phyloP scores from a whole-genome alignment of 1,140 invertebrate species.

The Lasaia peninsularis region DNA sequence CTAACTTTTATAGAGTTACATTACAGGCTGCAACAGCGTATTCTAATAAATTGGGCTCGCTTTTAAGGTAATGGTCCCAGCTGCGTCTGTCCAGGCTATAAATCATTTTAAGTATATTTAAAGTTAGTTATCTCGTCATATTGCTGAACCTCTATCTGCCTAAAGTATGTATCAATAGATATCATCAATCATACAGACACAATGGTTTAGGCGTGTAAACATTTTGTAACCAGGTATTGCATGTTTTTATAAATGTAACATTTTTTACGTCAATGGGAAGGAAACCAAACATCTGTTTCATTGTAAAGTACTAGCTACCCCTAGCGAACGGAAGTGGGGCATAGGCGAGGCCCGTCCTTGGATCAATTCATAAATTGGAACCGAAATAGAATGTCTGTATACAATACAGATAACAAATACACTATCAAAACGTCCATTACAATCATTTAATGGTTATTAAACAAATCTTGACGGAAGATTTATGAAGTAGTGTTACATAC shows the following conservation, averaged over 20 bases:
- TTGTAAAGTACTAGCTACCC: constrained; percentile 22
- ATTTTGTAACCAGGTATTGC: too few relatives aligned
- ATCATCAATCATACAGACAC: too few relatives aligned
- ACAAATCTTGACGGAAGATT: constrained; percentile 2
- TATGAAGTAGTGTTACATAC: constrained; percentile 6
- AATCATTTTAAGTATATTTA: too few relatives aligned
- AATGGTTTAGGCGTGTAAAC: too few relatives aligned
- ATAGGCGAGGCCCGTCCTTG: constrained; percentile 60
- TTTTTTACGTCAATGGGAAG: too few relatives aligned
- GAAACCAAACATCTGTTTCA: constrained; percentile 18
- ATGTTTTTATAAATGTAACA: too few relatives aligned
- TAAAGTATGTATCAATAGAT: too few relatives aligned
- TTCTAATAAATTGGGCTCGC: too few relatives aligned
- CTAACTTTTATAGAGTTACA: not conserved
- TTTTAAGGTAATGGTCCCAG: too few relatives aligned
- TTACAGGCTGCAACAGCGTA: not conserved
- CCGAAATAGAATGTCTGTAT: constrained; percentile 8
- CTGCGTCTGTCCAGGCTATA: too few relatives aligned
- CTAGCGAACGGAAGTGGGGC: constrained; percentile 56
- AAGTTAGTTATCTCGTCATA: too few relatives aligned
- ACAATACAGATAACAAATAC: not conserved
- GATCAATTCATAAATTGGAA: constrained; percentile 21
- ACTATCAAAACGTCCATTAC: not conserved
- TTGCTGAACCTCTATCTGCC: too few relatives aligned
- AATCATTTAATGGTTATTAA: constrained; percentile 5